Conservation (phyloP, 1,140 invertebrate genomes). For the Vanessa atalanta region DNA sequence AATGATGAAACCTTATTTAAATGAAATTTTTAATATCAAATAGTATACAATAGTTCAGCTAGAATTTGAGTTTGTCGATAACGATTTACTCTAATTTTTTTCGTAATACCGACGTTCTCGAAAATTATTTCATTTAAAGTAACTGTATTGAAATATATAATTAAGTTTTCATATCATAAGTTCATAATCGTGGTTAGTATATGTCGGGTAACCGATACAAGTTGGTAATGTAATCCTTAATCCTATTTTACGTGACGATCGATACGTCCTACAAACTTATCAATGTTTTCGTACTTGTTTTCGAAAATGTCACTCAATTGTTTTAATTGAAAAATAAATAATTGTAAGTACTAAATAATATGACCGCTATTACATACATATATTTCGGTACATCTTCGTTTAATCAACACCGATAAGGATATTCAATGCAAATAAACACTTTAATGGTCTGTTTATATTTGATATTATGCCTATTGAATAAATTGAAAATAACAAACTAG, state of each 20-base stretch:
- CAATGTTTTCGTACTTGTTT: neutral
- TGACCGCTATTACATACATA: neutral
- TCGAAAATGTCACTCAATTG: neutral
- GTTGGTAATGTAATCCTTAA: neutral
- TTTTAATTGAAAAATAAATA: neutral
- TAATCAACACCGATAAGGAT: neutral
- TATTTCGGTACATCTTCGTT: neutral
- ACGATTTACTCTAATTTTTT: too few relatives aligned
- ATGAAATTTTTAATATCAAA: too few relatives aligned
- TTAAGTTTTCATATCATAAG: neutral
- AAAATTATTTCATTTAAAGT: too few relatives aligned
- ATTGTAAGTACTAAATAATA: neutral
- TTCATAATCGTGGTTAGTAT: neutral
- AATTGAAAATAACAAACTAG: too few relatives aligned
- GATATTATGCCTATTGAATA: too few relatives aligned
- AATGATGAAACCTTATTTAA: too few relatives aligned
- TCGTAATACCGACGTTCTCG: too few relatives aligned
- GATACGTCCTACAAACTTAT: neutral
- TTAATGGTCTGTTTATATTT: too few relatives aligned
- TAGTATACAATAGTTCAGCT: too few relatives aligned
- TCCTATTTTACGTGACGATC: neutral
- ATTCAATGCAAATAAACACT: slow-evolving; percentile 3
- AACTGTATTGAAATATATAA: too few relatives aligned
- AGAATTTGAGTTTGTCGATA: too few relatives aligned
- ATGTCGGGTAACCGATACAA: neutral